Conservation (phyloP, 2,888 invertebrate species). For the Buathra laborator region DNA sequence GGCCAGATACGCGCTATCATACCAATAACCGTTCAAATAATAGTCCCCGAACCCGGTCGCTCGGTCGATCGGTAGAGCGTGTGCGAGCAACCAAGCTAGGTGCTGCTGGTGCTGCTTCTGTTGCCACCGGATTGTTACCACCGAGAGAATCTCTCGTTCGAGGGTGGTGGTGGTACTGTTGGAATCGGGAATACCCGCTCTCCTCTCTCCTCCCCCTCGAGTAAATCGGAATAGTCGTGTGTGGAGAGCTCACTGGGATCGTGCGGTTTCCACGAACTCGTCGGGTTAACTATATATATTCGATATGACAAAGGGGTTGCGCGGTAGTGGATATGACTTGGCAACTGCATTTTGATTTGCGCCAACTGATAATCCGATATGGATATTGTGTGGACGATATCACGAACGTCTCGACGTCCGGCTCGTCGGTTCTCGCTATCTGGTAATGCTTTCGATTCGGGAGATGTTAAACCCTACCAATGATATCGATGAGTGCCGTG, state of each 20-base stretch:
- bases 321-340: slow-evolving; percentile 72
- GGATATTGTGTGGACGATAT: slow-evolving; percentile 21
- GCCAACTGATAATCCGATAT: slow-evolving; percentile 58
- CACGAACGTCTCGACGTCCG: slow-evolving; percentile 43
- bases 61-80: slow-evolving; percentile 61
- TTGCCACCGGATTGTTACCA: slow-evolving; percentile 56
- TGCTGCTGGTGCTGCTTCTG: slow-evolving; percentile 28
- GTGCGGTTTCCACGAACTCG: slow-evolving; percentile 60
- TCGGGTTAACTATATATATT: slow-evolving; percentile 24
- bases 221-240: slow-evolving; percentile 41
- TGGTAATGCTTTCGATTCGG: slow-evolving; percentile 4
- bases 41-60: slow-evolving; percentile 77
- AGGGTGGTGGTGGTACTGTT: slow-evolving; percentile 1
- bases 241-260: slow-evolving; percentile 36
- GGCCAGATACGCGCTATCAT: slow-evolving; percentile 82
- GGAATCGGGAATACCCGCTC: slow-evolving; percentile 39
- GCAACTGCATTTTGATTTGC: slow-evolving; percentile 77
- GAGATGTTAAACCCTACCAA: slow-evolving; percentile 25
- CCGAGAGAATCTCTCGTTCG: slow-evolving; percentile 49
- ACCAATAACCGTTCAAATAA: slow-evolving; percentile 83
- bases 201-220: slow-evolving; percentile 8
- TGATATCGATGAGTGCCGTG: slow-evolving; percentile 28
- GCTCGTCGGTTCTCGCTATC: not conserved
- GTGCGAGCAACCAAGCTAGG: slow-evolving; percentile 47
- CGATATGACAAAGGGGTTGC: slow-evolving; percentile 35